Percentiles rank a stretch among this genome's conserved stretches.
phyloP scores from a whole-genome alignment of 2,113 vertebrate species.

The Mesocricetus auratus region DNA sequence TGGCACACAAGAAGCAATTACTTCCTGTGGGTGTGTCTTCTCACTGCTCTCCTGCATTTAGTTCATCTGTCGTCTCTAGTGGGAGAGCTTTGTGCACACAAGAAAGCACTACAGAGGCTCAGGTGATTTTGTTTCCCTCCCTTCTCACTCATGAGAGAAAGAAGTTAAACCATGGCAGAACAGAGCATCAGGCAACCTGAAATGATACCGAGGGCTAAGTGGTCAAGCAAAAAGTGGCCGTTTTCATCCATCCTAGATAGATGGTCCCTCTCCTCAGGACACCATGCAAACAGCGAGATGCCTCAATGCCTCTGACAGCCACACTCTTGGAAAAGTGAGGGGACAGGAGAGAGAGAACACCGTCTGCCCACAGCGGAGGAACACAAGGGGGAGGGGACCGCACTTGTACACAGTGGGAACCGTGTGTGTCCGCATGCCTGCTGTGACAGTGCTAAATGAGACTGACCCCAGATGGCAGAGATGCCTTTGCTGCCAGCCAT shows the following conservation, averaged over 20 bases:
- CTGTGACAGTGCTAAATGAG: not conserved
- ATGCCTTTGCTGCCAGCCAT: accelerated
- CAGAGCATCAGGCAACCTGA: not conserved
- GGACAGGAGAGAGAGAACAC: too few species aligned
- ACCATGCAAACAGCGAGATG: not conserved
- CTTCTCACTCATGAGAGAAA: not conserved
- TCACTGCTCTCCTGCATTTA: not conserved
- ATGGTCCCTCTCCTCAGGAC: not conserved
- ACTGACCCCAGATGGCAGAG: not conserved
- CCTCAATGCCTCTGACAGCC: not conserved
- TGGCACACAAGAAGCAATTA: not conserved
- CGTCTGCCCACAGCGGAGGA: not conserved
- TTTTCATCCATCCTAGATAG: too few species aligned
- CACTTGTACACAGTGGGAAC: not conserved
- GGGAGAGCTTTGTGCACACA: not conserved
- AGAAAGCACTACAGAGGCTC: not conserved
- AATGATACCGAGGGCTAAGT: not conserved
- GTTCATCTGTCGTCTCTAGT: not conserved
- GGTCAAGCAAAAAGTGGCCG: not conserved
- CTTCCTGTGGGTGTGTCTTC: not conserved
- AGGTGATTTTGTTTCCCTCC: not conserved
- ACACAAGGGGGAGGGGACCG: not conserved
- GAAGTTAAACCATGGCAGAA: not conserved
- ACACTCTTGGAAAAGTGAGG: not conserved
- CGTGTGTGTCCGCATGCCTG: accelerated